Evolutionary conservation across 2,888 invertebrate species (phyloP), one percentile per base, ranked within the genome.

Genomic region (Branchipolynoe longqiensis): DNA sequence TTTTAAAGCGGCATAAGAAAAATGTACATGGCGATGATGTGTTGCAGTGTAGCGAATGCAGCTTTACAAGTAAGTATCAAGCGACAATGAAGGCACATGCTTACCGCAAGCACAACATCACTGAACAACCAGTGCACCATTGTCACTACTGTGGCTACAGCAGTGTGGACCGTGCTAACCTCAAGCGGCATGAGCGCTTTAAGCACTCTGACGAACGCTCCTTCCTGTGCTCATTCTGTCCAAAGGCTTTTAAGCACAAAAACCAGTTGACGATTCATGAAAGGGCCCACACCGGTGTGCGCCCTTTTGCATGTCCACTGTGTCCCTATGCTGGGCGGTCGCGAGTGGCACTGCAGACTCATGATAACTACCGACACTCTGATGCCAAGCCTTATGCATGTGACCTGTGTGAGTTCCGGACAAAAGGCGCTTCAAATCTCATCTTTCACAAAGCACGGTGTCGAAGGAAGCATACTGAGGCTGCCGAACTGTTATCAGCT

Each of bases 71-170:
- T 78, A 78, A 54, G 25, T 78, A 78, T 28, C n/a, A 25, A 6
- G 78, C 78, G 0, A 48, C 78, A 1, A 1, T 78, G 31, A 78
- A 78, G 33, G 2, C 78, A 0, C 78, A 78, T 25, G 78, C 41
- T 28, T 78, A 78, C 48, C 41, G 78, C 6, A 12, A 12, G 8
- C 78, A 78, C 28, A n/a, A 54, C 18, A 33, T 78, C 0, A 28
- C 8, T n/a, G 25, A 48, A 2, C 78, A 78, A 25, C 2, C 41
- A n/a, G 48, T 78, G 25, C 78, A 78, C 78, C 31, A 78, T 25
- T 78, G 78, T 48, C 78, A 78, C 25, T 78, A 78, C 78, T 78
- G 78, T n/a, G 48, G 48, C 54, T 78, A 78, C 78, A 78, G 78
- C 78, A 40, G 48, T 33, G 78, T 78, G 25, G 54, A 78, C 54